Evolutionary conservation across 2,888 invertebrate genomes (phyloP), one percentile per base, ranked within the genome.

Genomic region (Melinaea marsaeus): DNA sequence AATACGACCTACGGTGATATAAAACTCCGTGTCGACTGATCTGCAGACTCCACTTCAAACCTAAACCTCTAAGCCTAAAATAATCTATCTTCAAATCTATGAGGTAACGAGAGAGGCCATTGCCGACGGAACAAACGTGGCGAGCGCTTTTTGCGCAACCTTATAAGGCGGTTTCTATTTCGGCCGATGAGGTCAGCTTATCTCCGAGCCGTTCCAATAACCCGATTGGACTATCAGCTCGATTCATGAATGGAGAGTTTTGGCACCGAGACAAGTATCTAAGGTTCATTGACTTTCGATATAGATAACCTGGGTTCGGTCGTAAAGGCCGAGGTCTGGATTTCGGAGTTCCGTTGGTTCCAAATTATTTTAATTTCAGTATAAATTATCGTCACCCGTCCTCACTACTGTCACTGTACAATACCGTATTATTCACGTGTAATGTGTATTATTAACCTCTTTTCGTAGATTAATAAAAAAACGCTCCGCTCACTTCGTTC

Each of bases 271-370:
- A 72, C 73, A 69, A 72, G 67, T 67, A 69, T 69, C 70, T 58
- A 45, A 65, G 61, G 74, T 69, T 74, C 72, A 66, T 65, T 65
- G 77, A 71, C 72, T 74, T 54, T 47, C 63, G 79, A 48, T 63
- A 48, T 65, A 63, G 65, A 66, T 61, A 66, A 55, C 54, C 62
- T 62, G 55, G 71, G 79, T 78, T 73, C 72, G 69, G 75, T 82
- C 69, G 62, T 64, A 84, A 84, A 84, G 85, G 83, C 84, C 81
- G 68, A 71, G 73, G 72, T 73, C 74, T 74, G 71, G 72, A 73
- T 78, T 74, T 71, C 62, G 63, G 63, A 65, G 64, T 64, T 65
- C 64, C 55, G 56, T 60, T 57, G 34, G 58, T 55, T 60, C 57
- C 63, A 70, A 66, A 69, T 66, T 51, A 51, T 51, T 51, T 51